phyloP scores from a whole-genome alignment of 1,140 invertebrate species.

The Drosophila pseudoananassae region DNA sequence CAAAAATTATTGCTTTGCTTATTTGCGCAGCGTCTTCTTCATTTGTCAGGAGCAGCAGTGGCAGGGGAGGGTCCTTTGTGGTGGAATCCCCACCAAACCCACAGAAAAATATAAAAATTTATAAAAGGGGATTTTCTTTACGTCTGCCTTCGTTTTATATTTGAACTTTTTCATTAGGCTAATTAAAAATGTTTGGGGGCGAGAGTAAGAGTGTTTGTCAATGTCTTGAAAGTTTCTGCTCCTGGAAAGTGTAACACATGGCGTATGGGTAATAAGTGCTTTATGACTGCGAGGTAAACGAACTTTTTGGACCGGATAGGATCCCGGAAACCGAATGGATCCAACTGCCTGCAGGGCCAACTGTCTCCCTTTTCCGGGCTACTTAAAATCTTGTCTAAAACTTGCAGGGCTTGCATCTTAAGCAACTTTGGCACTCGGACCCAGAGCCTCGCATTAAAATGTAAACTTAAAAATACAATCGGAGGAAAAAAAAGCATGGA shows the following conservation, averaged over 20 bases:
- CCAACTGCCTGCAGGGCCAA: conserved; percentile 23
- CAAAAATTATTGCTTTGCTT: conserved; percentile 73
- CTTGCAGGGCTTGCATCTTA: conserved; percentile 42
- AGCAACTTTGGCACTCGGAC: conserved; percentile 40
- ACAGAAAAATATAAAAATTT: conserved; percentile 43
- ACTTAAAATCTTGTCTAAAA: conserved; percentile 19
- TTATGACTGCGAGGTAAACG: conserved; percentile 66
- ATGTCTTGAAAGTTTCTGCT: conserved; percentile 58
- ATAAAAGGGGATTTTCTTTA: conserved; percentile 37
- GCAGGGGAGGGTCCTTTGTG: conserved; percentile 23
- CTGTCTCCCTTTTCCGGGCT: not conserved
- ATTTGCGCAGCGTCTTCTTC: conserved; percentile 70
- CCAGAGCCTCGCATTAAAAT: conserved; percentile 39
- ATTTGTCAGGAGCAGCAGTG: conserved; percentile 55
- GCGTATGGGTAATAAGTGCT: conserved; percentile 71
- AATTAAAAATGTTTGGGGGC: conserved; percentile 71
- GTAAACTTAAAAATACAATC: conserved; percentile 44
- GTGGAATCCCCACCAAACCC: conserved; percentile 16
- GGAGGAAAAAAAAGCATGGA: conserved; percentile 15
- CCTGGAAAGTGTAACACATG: conserved; percentile 66
- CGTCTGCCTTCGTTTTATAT: conserved; percentile 49
- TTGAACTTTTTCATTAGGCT: conserved; percentile 81
- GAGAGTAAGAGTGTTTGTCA: conserved; percentile 45
- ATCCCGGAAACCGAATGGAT: conserved; percentile 22
- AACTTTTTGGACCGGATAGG: conserved; percentile 36